Evolutionary conservation across 2,797 vertebrate species (phyloP).

Genomic region (Gambusia yucatana): DNA sequence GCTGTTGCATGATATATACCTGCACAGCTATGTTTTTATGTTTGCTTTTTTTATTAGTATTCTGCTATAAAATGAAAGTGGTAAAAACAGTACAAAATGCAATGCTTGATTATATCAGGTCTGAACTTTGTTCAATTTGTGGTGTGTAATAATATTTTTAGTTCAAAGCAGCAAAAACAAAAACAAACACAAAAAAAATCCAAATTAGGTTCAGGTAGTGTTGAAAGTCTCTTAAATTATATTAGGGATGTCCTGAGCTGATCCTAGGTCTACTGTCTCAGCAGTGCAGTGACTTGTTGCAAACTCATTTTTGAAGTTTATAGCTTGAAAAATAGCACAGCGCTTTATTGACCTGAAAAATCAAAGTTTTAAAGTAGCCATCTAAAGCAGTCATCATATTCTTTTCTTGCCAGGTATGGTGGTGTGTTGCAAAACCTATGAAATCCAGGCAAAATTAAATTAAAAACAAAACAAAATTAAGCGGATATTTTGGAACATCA

Average conservation of each 20-base stretch:
- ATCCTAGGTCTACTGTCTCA: neutral
- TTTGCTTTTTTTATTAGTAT: slow-evolving; percentile 35
- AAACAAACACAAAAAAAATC: neutral
- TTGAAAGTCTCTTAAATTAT: slow-evolving; percentile 18
- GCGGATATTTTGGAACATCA: neutral
- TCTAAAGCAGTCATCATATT: neutral
- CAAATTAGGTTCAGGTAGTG: neutral
- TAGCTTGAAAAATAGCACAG: neutral
- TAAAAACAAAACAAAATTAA: neutral
- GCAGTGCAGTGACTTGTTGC: neutral
- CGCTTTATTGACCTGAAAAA: neutral
- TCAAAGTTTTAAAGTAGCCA: neutral
- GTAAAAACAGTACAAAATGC: slow-evolving; percentile 31
- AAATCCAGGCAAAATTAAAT: neutral
- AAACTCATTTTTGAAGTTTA: neutral
- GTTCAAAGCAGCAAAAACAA: slow-evolving; percentile 21
- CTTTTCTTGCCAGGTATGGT: neutral
- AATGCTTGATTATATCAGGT: slow-evolving; percentile 22
- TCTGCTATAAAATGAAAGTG: slow-evolving; percentile 43
- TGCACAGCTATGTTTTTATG: slow-evolving; percentile 28
- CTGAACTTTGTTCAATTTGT: slow-evolving; percentile 12
- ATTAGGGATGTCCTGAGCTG: slow-evolving; percentile 6
- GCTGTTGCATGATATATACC: slow-evolving; percentile 43
- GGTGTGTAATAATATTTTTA: slow-evolving; percentile 21
- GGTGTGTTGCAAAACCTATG: neutral